phyloP scores from a whole-genome alignment of 2,888 invertebrate species.

The Dioctria linearis region DNA sequence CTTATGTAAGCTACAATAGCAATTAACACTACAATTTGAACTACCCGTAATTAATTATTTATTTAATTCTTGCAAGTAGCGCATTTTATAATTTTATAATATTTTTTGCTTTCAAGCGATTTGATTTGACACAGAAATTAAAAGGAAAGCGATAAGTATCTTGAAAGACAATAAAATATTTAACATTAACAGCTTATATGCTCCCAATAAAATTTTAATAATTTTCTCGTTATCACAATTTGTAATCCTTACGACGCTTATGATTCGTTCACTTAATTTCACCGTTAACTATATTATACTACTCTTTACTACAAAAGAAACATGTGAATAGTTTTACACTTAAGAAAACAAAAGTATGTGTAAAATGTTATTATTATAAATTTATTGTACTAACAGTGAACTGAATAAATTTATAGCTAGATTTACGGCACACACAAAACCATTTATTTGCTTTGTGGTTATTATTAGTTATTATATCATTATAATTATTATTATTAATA shows the following conservation, averaged over 20 bases:
- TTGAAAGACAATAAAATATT: constrained; percentile 37
- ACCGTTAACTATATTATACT: background rate
- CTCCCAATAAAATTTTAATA: too few relatives aligned
- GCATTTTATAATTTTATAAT: too few relatives aligned
- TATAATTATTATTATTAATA: background rate
- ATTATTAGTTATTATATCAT: constrained; percentile 16
- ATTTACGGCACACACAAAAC: background rate
- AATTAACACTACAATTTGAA: too few relatives aligned
- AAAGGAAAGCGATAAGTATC: background rate
- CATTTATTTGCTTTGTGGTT: background rate
- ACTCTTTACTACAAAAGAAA: constrained; percentile 14
- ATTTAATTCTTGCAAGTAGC: too few relatives aligned
- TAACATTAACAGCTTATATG: background rate
- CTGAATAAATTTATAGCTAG: constrained; percentile 33
- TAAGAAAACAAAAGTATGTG: constrained; percentile 12
- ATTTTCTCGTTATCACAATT: background rate
- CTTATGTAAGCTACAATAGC: background rate
- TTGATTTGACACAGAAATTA: background rate
- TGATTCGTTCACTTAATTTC: background rate
- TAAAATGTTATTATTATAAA: constrained; percentile 40
- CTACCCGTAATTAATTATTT: too few relatives aligned
- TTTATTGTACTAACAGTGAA: constrained; percentile 46
- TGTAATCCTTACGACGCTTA: background rate
- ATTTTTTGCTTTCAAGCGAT: too few relatives aligned
- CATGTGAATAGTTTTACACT: constrained; percentile 37